Evolutionary conservation across 2,888 invertebrate species (phyloP).

Genomic region (Mythimna ferrago): DNA sequence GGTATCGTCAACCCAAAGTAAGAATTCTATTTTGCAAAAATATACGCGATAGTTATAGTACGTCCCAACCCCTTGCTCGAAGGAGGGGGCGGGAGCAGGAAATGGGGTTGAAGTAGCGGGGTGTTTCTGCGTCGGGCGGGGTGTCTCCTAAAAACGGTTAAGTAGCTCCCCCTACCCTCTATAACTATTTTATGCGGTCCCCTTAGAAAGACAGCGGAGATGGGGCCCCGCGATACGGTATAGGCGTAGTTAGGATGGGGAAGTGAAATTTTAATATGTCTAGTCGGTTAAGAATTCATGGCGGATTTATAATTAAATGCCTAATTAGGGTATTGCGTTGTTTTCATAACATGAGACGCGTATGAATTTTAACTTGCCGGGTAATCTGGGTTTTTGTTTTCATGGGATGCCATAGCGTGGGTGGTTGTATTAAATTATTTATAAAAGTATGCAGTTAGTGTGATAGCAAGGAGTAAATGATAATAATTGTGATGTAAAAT

Average conservation of each 20-base stretch:
- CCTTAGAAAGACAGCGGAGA: constrained; percentile 90
- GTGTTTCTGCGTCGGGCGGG: constrained; percentile 86
- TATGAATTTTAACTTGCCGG: constrained; percentile 79
- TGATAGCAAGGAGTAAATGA: constrained; percentile 19
- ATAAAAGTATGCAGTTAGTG: constrained; percentile 41
- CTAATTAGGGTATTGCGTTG: constrained; percentile 86
- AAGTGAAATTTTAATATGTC: constrained; percentile 90
- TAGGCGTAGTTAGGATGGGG: constrained; percentile 82
- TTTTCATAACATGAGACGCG: constrained; percentile 76
- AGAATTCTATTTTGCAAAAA: constrained; percentile 89
- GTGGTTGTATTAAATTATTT: constrained; percentile 40
- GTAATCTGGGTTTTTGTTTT: constrained; percentile 67
- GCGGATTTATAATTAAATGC: constrained; percentile 89
- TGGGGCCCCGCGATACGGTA: constrained; percentile 86
- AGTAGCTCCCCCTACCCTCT: constrained; percentile 89
- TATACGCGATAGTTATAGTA: constrained; percentile 88
- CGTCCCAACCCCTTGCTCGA: constrained; percentile 69
- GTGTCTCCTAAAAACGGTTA: constrained; percentile 91
- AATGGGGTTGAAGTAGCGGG: constrained; percentile 86
- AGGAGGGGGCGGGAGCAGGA: constrained; percentile 83
- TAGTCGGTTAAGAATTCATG: constrained; percentile 89
- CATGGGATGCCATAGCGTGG: constrained; percentile 49
- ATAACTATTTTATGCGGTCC: constrained; percentile 91
- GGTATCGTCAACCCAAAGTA: constrained; percentile 88
- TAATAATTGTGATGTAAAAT: background rate